Conservation (phyloP, 2,797 vertebrate species). For the Melanotaenia boesemani region DNA sequence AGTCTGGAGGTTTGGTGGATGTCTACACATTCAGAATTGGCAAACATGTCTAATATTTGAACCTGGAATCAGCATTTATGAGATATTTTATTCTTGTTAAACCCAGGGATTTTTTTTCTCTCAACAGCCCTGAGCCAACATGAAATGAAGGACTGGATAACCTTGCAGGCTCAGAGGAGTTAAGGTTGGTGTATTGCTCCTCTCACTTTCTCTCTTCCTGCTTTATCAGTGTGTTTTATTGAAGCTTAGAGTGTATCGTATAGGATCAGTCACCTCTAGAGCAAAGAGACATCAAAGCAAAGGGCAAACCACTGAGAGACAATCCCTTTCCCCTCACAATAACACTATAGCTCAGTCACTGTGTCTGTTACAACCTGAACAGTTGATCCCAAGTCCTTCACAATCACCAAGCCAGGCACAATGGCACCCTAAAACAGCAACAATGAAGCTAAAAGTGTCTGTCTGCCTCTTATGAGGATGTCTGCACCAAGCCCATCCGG, state of each 20-base stretch:
- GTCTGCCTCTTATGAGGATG: constrained; percentile 51
- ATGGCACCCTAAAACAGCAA: constrained; percentile 60
- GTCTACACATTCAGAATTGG: constrained; percentile 19
- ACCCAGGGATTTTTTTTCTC: constrained; percentile 53
- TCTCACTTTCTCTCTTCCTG: constrained; percentile 30
- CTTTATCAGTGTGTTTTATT: constrained; percentile 27
- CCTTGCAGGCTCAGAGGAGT: constrained; percentile 54
- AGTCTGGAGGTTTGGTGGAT: constrained; percentile 7
- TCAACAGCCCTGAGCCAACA: constrained; percentile 61
- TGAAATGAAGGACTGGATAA: constrained; percentile 58
- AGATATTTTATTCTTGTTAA: constrained; percentile 46
- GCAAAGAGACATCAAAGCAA: constrained; percentile 56
- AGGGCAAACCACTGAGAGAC: constrained; percentile 33
- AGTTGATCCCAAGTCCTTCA: constrained; percentile 39
- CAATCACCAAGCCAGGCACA: constrained; percentile 33
- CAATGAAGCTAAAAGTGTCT: constrained; percentile 59
- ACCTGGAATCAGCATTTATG: constrained; percentile 37
- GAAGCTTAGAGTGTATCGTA: constrained; percentile 43
- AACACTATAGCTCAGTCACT: constrained; percentile 16
- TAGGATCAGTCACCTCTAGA: constrained; percentile 49
- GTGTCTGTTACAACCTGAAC: constrained; percentile 18
- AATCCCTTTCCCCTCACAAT: constrained; percentile 21
- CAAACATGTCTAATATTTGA: constrained; percentile 29
- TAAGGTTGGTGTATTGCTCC: constrained; percentile 26
- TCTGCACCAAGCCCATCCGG: constrained; percentile 51